Evolutionary conservation across 1,140 invertebrate species (phyloP), one percentile per base, ranked within the genome.

Genomic region (Drosophila paulistorum): DNA sequence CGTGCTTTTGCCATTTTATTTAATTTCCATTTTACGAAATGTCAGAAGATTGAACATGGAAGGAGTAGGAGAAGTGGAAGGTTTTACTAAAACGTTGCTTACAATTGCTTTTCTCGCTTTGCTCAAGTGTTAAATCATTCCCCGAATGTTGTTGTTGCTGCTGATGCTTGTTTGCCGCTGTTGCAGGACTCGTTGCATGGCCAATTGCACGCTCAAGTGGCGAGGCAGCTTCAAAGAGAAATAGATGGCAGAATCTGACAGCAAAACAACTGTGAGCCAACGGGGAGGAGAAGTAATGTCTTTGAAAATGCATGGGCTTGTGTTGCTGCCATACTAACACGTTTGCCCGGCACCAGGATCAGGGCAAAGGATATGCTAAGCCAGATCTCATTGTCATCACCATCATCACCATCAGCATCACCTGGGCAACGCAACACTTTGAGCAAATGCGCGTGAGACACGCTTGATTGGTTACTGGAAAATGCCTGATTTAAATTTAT

Each of bases 131-230:
- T 70, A 83, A 87, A 89, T 87, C 68, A 83, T 77, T 76, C 69
- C 60, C 57, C 66, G 74, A 77, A 65, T 64, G 42, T 41, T 73
- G 65, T 51, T 68, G 64, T 61, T 77, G 65, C 63, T 67, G 68
- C 48, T 65, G 62, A 54, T 66, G 65, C 48, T 79, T 23, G 64
- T 30, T 30, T 30, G 68, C 48, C 66, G 62, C 62, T 66, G 65
- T 55, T 79, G 64, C 74, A 68, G 65, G 61, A 71, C 78, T 77
- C 70, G 69, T 80, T 70, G 73, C 80, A 90, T 66, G 85, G 65
- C 84, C 84, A 89, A 81, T 89, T 89, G 85, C 77, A 78, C 51
- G 69, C 51, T 67, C 68, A 90, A 89, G 85, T 80, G 77, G 51
- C 75, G 64, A 37, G 65, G 59, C 75, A 65, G 65, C 66, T 55